Evolutionary conservation across 2,888 invertebrate genomes (phyloP), one percentile per base, ranked within the genome.

Genomic region (Metalampra italica): DNA sequence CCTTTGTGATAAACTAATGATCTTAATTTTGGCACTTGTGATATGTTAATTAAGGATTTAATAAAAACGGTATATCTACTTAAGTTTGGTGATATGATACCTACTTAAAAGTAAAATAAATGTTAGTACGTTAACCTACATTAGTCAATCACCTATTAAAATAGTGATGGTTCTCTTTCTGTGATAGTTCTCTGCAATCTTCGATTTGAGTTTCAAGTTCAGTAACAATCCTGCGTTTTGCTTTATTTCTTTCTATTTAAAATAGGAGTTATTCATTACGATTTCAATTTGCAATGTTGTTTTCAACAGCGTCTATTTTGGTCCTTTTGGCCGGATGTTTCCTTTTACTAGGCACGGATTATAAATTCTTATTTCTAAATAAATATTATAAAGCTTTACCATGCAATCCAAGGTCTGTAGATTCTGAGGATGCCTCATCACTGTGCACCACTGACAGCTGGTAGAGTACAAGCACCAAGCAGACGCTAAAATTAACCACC

Each of bases 401-500:
- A 56, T 61, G 73, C 46, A 79, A 53, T 70, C 80, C 81, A 55
- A 83, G 56, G 71, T 86, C 87, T 43, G 77, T 68, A 0, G 82
- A 76, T 56, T 89, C 88, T 32, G 86, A 84, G 1, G 86, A 83
- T 7, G 74, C 62, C 40, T 85, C 86, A 50, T 82, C 79, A 57
- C 78, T 77, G 48, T 74, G 75, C 30, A 69, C 86, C 42, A 68
- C 63, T 9, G 84, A 75, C 45, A 86, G 65, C 62, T 83, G 84
- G 68, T 82, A 83, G 62, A 86, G 57, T 52, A 88, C 64, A 59
- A 89, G 72, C 58, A 87, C 71, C 54, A 87, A 67, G 64, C 78
- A 87, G 66, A 88, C 63, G 74, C 81, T 74, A 68, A 84, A 77
- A 79, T 88, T 86, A 67, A 83, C 69, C 62, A 78, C 71, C 59